A percentile compares a stretch with the other conserved stretches of the same genome.
These are phyloP conservation scores for Stegodyphus mimosarum DNA, from an alignment of 1,140 invertebrate genomes.

Conservation along the genomic window DNA sequence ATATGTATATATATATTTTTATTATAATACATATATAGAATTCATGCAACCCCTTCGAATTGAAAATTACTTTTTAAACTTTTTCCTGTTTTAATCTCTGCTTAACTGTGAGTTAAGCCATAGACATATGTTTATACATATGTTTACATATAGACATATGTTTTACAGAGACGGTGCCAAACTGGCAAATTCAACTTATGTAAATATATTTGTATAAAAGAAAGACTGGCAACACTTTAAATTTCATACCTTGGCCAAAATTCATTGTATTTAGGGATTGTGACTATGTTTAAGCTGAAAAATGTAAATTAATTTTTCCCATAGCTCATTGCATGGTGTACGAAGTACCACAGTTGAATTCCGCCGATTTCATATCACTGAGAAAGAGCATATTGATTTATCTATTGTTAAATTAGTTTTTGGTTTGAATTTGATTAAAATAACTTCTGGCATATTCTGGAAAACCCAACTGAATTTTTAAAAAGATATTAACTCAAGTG, in stretches of 20 bases:
- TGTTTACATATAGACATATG: slow-evolving; percentile 41
- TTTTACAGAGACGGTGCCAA: slow-evolving; percentile 52
- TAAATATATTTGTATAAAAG: slow-evolving; percentile 61
- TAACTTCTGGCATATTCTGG: too few species aligned
- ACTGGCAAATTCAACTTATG: slow-evolving; percentile 60
- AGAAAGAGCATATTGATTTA: too few species aligned
- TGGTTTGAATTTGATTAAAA: too few species aligned
- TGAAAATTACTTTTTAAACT: slow-evolving; percentile 53
- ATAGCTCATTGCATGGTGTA: slow-evolving; percentile 16
- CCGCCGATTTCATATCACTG: too few species aligned
- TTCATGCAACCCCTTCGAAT: slow-evolving; percentile 59
- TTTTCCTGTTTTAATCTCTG: slow-evolving; percentile 55
- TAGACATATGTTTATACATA: too few species aligned
- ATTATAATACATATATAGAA: slow-evolving; percentile 61
- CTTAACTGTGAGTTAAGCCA: too few species aligned
- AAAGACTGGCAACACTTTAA: slow-evolving; percentile 50
- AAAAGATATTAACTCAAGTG: too few species aligned
- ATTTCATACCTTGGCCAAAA: slow-evolving; percentile 39
- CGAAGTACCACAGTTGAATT: background rate
- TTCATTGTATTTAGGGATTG: slow-evolving; percentile 24
- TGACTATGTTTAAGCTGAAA: slow-evolving; percentile 28
- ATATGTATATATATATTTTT: slow-evolving; percentile 56
- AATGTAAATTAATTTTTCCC: slow-evolving; percentile 8
- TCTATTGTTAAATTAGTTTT: too few species aligned
- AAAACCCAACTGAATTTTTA: too few species aligned